Conservation (phyloP, 2,113 vertebrate species). For the Crotalus horridus region DNA sequence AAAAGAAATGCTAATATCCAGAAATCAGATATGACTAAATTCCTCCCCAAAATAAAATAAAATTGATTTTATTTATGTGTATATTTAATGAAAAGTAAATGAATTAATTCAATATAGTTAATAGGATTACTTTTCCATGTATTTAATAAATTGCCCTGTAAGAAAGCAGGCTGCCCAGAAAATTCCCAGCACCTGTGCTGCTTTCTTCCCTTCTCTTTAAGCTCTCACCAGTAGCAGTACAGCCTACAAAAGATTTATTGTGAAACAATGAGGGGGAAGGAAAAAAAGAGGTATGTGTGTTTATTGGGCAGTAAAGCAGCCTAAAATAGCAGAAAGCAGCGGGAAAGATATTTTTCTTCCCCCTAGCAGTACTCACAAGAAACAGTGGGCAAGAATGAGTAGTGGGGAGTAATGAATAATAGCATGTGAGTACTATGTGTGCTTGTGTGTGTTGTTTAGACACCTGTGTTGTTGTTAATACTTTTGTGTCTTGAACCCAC, state of each 20-base stretch:
- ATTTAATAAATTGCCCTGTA: background rate
- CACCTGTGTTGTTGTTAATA: background rate
- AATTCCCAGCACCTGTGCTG: background rate
- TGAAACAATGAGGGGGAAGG: background rate
- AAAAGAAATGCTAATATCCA: background rate
- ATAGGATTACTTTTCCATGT: background rate
- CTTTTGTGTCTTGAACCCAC: background rate
- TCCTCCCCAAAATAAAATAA: background rate
- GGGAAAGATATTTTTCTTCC: background rate
- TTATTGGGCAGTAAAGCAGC: background rate
- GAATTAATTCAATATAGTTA: background rate
- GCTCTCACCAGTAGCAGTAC: background rate
- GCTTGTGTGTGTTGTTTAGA: background rate
- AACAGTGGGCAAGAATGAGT: background rate
- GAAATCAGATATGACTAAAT: background rate
- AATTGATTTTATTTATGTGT: background rate
- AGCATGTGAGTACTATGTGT: background rate
- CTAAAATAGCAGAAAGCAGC: background rate
- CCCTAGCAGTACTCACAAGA: background rate
- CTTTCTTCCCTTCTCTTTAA: background rate
- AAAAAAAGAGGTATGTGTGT: background rate
- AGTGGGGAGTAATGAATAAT: background rate
- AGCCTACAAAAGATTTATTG: background rate
- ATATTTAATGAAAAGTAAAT: background rate
- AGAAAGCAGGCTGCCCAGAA: background rate